Evolutionary conservation across 2,113 vertebrate species (phyloP), one percentile per base, ranked within the genome.

Genomic region (Circaetus cinerascens): DNA sequence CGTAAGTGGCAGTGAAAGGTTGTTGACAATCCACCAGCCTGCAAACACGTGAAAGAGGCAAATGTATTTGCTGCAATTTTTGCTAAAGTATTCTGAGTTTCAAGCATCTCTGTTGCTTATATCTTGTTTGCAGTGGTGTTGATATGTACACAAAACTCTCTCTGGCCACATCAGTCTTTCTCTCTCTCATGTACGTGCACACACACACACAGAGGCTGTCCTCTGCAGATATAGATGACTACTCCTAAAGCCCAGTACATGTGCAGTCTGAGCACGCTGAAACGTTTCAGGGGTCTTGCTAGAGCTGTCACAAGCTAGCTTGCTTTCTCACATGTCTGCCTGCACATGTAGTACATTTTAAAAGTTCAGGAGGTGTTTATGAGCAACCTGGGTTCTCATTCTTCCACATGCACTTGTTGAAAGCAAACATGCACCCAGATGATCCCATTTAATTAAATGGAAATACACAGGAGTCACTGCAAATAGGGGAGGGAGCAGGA

Each of bases 141-240:
- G 1, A 1, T 4, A 29, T 10, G 51, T 29, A 22, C 78, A 46
- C 0, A 0, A 22, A 71, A 20, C 40, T n/a, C 68, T n/a, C 43
- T 29, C 38, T 89, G 83, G 67, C 48, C 53, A 27, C 16, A 15
- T 4, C 23, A 60, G 26, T 30, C 25, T n/a, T 53, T 45, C 48
- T 55, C 15, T 43, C 21, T 43, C 15, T 34, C 40, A 3, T 19
- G 11, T 34, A 29, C 12, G 15, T 3, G 15, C 50, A 15, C 5
- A 6, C 4, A 1, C 34, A 45, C 1, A 1, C 56, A n/a, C 10
- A 51, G 36, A 29, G 43, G 29, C 48, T 21, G 38, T 43, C 30
- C 50, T 85, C 80, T 86, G 57, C 75, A 90, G 51, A 26, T 7
- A 6, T 1, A 10, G 56, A 9, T 36, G 74, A 13, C 36, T 41